Conservation (phyloP, 2,797 vertebrate genomes). For the Danio kyathit region DNA sequence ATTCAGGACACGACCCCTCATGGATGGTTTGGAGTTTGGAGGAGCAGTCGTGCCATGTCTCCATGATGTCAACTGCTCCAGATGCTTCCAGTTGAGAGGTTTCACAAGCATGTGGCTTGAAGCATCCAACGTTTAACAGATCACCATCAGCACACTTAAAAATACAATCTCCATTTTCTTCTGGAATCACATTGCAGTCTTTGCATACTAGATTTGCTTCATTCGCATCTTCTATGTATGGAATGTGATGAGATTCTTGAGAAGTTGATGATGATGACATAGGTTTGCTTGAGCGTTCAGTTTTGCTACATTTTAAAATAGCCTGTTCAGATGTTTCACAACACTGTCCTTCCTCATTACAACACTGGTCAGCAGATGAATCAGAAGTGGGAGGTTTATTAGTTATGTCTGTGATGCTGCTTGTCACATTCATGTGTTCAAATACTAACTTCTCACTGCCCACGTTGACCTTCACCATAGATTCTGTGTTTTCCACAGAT, state of each 20-base stretch:
- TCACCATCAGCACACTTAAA: not conserved
- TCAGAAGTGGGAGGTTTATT: conserved; percentile 16
- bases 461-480: not conserved
- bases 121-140: not conserved
- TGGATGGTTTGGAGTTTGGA: conserved; percentile 73
- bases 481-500: not conserved
- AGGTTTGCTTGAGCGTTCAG: not conserved
- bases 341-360: conserved; percentile 20
- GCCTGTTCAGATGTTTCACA: conserved; percentile 8
- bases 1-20: conserved; percentile 64
- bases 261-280: not conserved
- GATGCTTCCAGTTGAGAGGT: not conserved
- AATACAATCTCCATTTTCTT: not conserved
- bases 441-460: not conserved
- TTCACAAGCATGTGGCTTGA: conserved; percentile 5
- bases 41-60: conserved; percentile 57
- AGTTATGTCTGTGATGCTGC: conserved; percentile 10
- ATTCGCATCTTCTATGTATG: not conserved
- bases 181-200: not conserved
- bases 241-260: not conserved
- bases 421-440: conserved; percentile 7
- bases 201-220: not conserved
- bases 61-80: conserved; percentile 26
- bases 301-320: conserved; percentile 9
- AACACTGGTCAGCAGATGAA: conserved; percentile 62